Conservation (phyloP, 2,888 invertebrate genomes). For the Epistrophe eligans region DNA sequence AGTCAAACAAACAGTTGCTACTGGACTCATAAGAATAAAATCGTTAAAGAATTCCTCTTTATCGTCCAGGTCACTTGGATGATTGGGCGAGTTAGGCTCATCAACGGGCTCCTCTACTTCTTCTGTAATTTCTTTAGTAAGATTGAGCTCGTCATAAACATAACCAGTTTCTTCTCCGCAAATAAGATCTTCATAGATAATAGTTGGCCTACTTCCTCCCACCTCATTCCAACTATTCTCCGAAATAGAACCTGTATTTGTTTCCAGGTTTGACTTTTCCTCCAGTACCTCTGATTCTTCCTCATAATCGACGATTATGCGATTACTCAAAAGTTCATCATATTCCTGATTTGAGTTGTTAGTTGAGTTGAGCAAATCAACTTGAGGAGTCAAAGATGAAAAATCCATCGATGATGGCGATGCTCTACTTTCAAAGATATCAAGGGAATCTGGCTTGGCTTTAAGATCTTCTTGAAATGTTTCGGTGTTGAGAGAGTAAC, state of each 20-base stretch:
- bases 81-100: conserved; percentile 3
- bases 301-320: conserved; percentile 42
- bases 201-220: neutral
- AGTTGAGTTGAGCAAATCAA: conserved; percentile 45
- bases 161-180: conserved; percentile 44
- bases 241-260: neutral
- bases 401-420: conserved; percentile 51
- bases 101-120: conserved; percentile 1
- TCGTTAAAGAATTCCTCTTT: conserved; percentile 67
- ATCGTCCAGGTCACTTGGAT: conserved; percentile 40
- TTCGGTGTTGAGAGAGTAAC: neutral
- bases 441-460: conserved; percentile 25
- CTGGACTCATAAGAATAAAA: conserved; percentile 62
- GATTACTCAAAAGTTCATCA: conserved; percentile 54
- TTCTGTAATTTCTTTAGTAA: conserved; percentile 31
- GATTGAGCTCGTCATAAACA: conserved; percentile 44
- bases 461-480: conserved; percentile 9
- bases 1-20: conserved; percentile 23
- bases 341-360: conserved; percentile 46
- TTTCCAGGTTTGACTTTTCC: neutral
- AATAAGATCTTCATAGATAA: conserved; percentile 60
- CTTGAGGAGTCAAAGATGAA: conserved; percentile 39
- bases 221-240: conserved; percentile 41
- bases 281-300: conserved; percentile 19
- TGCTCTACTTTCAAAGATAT: conserved; percentile 31